phyloP scores from a whole-genome alignment of 2,888 invertebrate species.

The Merodon equestris region DNA sequence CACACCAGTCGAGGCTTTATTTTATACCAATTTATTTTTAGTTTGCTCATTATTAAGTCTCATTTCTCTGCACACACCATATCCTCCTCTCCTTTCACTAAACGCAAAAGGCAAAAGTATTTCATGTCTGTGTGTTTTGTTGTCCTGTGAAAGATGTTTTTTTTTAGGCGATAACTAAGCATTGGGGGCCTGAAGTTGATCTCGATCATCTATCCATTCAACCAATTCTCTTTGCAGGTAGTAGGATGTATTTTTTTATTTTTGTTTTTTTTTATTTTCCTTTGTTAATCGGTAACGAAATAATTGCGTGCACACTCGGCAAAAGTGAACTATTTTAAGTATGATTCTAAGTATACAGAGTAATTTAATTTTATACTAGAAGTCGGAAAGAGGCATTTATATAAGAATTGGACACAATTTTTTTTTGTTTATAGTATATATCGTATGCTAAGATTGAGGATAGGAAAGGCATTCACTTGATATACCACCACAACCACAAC shows the following conservation, averaged over 20 bases:
- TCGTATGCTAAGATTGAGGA: slow-evolving; percentile 43
- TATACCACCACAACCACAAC: slow-evolving; percentile 49
- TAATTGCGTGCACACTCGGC: slow-evolving; percentile 71
- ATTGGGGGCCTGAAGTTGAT: slow-evolving; percentile 70
- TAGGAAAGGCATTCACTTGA: slow-evolving; percentile 39
- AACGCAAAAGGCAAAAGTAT: slow-evolving; percentile 5
- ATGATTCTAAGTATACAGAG: slow-evolving; percentile 36
- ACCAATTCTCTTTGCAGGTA: slow-evolving; percentile 51
- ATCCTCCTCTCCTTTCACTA: slow-evolving; percentile 37
- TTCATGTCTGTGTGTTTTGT: slow-evolving; percentile 49
- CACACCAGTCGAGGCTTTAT: slow-evolving; percentile 27
- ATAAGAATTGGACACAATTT: slow-evolving; percentile 38
- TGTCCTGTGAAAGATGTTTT: slow-evolving; percentile 49
- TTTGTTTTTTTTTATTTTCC: slow-evolving; percentile 14
- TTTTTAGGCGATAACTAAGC: slow-evolving; percentile 59
- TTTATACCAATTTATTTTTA: slow-evolving; percentile 10
- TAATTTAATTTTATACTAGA: slow-evolving; percentile 55
- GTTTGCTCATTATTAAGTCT: slow-evolving; percentile 20
- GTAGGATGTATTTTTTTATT: slow-evolving; percentile 41
- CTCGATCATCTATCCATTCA: slow-evolving; percentile 41
- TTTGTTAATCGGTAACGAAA: slow-evolving; percentile 6
- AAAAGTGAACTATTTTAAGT: slow-evolving; percentile 11
- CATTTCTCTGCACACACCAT: slow-evolving; percentile 34
- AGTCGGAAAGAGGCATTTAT: slow-evolving; percentile 72
- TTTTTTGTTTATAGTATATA: slow-evolving; percentile 47